Evolutionary conservation across 2,888 invertebrate species (phyloP), one percentile per base, ranked within the genome.

Genomic region (Empis stercorea): DNA sequence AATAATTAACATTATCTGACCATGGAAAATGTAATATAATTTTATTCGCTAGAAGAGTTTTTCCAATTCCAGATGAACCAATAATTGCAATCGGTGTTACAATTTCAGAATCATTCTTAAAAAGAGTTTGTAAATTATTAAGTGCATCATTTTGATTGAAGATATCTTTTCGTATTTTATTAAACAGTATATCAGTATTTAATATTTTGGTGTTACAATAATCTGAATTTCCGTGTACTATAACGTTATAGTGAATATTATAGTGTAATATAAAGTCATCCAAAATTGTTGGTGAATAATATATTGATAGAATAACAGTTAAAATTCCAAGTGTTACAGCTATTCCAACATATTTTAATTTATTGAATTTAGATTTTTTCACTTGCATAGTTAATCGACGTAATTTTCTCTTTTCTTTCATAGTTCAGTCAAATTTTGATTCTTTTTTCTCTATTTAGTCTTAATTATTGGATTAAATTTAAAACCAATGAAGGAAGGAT

Each of bases 11-110:
- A 49, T 68, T 68, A 30, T 66, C 62, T 1, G 48, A 43, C 69
- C 69, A 68, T 1, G 62, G 65, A 52, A 60, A 68, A 20, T 54
- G 27, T 2, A 61, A 46, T 4, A 48, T 46, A 5, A 68, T 44
- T 11, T 59, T 45, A 10, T 55, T 57, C 3, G 57, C 50, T 3
- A 63, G 61, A 14, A 61, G 49, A 10, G 58, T 63, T 51, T 68
- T 68, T 3, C 68, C 16, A 14, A 15, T 16, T 10, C 65, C 65
- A 1, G 60, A 55, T 13, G 60, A 51, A 1, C 66, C 66, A 2
- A 60, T 56, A 15, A 66, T 9, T 1, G 59, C 65, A 30, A 66
- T 56, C 1, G 58, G 49, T 34, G 60, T 56, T 17, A 56, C 53
- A 11, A 36, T 37, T 27, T 48, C 47, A 30, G 53, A 57, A 4